Evolutionary conservation across 2,113 vertebrate genomes (phyloP), one percentile per base, ranked within the genome.

Genomic region (Pholis gunnellus): DNA sequence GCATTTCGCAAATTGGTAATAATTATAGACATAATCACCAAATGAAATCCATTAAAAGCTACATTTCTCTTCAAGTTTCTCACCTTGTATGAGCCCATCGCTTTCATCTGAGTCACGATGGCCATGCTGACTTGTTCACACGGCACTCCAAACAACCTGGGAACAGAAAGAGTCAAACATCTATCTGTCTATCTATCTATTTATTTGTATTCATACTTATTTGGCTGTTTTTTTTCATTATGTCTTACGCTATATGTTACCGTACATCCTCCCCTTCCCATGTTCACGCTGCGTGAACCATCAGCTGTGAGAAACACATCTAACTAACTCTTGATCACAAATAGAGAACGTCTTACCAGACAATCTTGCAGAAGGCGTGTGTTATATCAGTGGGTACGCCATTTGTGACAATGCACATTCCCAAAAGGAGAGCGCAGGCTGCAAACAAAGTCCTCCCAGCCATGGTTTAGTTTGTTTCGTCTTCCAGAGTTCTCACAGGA

Each of bases 81-180:
- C 25, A 90, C 87, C 70, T 89, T 85, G 72, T 94, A 93, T 3
- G 89, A 88, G 52, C 71, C 80, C 91, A 89, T 91, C 27, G 83
- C 69, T 83, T 93, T 93, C 9, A 93, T 88, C 68, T 93, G 84
- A n/a, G 77, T 81, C 63, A 91, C 57, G 20, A 93, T 80, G 75
- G 88, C 89, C 8, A 65, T 46, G 56, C 61, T 77, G 2, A 82
- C 87, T 25, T 84, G 67, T 42, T 50, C 6, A 79, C 91, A 93
- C 0, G 84, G 82, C 15, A 89, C 2, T 18, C 67, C 88, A 31
- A 93, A 0, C 72, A 91, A 71, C 90, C 92, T 94, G 64, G 17
- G 17, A 75, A 68, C 7, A 83, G 29, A 78, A 78, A 6, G 6
- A 82, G n/a, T 22, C 0, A 46, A 29, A 72, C 31, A 10, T n/a